These are phyloP conservation scores for Theonella swinhoei DNA, from an alignment of 37 sponge, comb jelly and placozoan genomes.

Conservation along the genomic window DNA sequence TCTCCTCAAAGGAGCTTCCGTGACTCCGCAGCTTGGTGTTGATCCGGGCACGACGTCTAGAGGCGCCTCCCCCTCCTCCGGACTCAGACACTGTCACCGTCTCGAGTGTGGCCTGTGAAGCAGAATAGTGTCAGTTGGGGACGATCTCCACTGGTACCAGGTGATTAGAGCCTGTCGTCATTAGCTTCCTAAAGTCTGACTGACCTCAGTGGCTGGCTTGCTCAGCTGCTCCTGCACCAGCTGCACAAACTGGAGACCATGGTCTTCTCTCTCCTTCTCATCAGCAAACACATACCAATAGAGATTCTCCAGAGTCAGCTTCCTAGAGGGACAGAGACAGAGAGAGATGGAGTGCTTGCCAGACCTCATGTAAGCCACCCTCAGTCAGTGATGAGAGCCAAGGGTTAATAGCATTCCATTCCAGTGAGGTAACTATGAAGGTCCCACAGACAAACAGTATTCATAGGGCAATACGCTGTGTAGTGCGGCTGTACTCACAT, in stretches of 20 bases:
- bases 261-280: conserved; percentile 14
- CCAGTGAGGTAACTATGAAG: background rate
- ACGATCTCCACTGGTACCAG: too few relatives aligned
- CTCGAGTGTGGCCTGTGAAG: background rate
- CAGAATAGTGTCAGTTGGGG: too few relatives aligned
- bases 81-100: background rate
- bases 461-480: conserved; percentile 1
- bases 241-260: conserved; percentile 18
- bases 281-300: conserved; percentile 59
- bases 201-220: background rate
- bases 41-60: conserved; percentile 8
- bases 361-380: too few relatives aligned
- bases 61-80: background rate
- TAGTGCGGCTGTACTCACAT: conserved; percentile 43
- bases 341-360: background rate
- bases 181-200: background rate
- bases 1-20: conserved; percentile 10
- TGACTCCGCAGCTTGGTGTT: conserved; percentile 45
- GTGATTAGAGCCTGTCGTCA: too few relatives aligned
- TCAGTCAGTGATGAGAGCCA: background rate
- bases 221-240: conserved; percentile 29
- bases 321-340: conserved; percentile 27
- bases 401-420: background rate
- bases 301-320: conserved; percentile 63
- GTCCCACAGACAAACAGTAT: conserved; percentile 14